Evolutionary conservation across 2,797 vertebrate genomes (phyloP), one percentile per base, ranked within the genome.

Genomic region (Nannoperca australis): DNA sequence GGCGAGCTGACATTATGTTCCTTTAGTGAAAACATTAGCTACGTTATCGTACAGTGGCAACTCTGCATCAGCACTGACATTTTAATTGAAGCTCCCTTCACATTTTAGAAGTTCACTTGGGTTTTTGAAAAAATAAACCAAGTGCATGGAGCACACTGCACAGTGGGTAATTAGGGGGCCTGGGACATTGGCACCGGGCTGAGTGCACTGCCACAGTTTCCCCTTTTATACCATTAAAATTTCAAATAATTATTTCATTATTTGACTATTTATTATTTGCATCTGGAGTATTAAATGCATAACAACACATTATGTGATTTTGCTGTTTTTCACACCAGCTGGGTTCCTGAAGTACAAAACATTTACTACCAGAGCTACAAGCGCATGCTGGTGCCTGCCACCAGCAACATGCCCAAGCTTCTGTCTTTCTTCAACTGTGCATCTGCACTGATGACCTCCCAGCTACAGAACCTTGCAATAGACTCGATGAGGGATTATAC

Each of bases 401-500:
- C 80, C 64, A 91, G 82, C 76, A 95, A 78, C 73, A 85, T 79
- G 56, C 53, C 90, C 76, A 96, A 89, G 84, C 68, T 97, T 30
- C 91, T 93, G 50, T 94, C 96, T 53, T 98, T 97, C 89, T 97
- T 97, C 73, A 89, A 94, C 88, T 96, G 96, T 70, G 93, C 82
- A 1, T 95, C 96, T 4, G 62, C 92, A 0, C 94, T 99, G 79
- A 97, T 98, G 97, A 96, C 96, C 36, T 74, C 70, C 50, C 96
- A 97, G 67, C 93, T 99, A 22, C 97, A 98, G 88, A 93, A 79
- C 38, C 94, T 99, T 8, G 89, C 92, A 17, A 55, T 97, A 7
- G 76, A 90, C 67, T 98, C 97, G 51, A 87, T 97, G 82, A 89
- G 89, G 42, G 96, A 97, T 84, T 98, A 96, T 72, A 97, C 96